phyloP scores from a whole-genome alignment of 2,888 invertebrate genomes.

The Cheilosia soror region DNA sequence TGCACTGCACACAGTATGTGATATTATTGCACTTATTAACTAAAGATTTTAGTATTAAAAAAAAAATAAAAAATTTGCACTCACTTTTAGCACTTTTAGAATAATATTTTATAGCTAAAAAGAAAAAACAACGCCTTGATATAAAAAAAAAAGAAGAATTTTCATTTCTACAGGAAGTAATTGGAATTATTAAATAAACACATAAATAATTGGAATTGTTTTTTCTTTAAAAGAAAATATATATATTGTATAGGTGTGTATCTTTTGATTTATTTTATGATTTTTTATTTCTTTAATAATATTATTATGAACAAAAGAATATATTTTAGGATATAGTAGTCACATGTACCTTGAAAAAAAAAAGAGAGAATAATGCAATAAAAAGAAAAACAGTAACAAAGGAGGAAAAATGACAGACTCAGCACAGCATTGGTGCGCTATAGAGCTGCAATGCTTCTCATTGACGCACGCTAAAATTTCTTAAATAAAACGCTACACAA shows the following conservation, averaged over 20 bases:
- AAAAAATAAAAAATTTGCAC: slow-evolving; percentile 43
- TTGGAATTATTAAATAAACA: slow-evolving; percentile 40
- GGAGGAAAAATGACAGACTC: slow-evolving; percentile 50
- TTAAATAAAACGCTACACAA: slow-evolving; percentile 12
- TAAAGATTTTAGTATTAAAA: slow-evolving; percentile 41
- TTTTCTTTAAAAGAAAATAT: slow-evolving; percentile 9
- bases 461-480: slow-evolving; percentile 36
- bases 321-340: slow-evolving; percentile 75
- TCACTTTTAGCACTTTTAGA: slow-evolving; percentile 53
- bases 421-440: slow-evolving; percentile 34
- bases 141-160: slow-evolving; percentile 28
- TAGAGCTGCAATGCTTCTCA: slow-evolving; percentile 62
- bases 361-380: slow-evolving; percentile 41
- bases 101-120: slow-evolving; percentile 59
- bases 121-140: slow-evolving; percentile 52
- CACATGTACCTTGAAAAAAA: slow-evolving; percentile 72
- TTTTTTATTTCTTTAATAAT: slow-evolving; percentile 14
- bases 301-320: slow-evolving; percentile 67
- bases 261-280: slow-evolving; percentile 24
- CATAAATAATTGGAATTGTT: slow-evolving; percentile 40
- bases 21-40: slow-evolving; percentile 74
- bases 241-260: slow-evolving; percentile 55
- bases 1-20: slow-evolving; percentile 75
- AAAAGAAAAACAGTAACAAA: slow-evolving; percentile 44
- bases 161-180: slow-evolving; percentile 57